A percentile compares a stretch with the other conserved stretches of the same genome.
Evolutionary conservation across 1,140 invertebrate species (phyloP).

Genomic region (Drosophila cardini): DNA sequence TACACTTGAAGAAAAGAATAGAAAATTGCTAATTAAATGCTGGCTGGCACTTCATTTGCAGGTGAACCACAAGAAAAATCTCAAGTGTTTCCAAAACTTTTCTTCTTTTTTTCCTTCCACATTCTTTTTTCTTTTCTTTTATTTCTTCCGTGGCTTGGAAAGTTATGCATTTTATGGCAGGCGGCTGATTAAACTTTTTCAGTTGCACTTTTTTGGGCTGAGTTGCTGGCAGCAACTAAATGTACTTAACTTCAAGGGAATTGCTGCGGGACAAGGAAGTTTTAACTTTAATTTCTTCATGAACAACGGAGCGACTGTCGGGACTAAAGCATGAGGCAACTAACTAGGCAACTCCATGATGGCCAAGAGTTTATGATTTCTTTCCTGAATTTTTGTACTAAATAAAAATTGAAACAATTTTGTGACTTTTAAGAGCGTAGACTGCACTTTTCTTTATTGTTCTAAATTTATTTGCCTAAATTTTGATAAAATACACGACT

Average conservation of each 20-base stretch:
- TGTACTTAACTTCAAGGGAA: conserved; percentile 66
- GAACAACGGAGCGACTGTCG: conserved; percentile 13
- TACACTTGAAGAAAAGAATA: conserved; percentile 25
- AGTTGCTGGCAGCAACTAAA: conserved; percentile 40
- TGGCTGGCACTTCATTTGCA: conserved; percentile 5
- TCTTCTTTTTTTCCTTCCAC: conserved; percentile 20
- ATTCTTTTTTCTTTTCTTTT: not conserved
- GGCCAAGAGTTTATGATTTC: conserved; percentile 1
- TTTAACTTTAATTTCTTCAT: conserved; percentile 28
- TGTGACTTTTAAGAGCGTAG: conserved; percentile 14
- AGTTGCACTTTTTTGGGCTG: conserved; percentile 43
- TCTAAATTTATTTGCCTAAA: too few species aligned
- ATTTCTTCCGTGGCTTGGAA: conserved; percentile 21
- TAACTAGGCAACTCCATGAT: conserved; percentile 28
- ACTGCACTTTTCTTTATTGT: too few species aligned
- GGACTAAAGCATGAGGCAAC: not conserved
- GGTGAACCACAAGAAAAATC: conserved; percentile 27
- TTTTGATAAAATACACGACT: too few species aligned
- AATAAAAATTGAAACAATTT: conserved; percentile 36
- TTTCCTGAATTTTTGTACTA: not conserved
- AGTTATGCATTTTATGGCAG: conserved; percentile 58
- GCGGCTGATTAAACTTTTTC: conserved; percentile 66
- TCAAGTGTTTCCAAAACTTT: conserved; percentile 37
- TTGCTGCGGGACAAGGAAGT: conserved; percentile 41
- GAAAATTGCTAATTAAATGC: conserved; percentile 41